phyloP scores from a whole-genome alignment of 2,888 invertebrate genomes.

The Drosophila picticornis region DNA sequence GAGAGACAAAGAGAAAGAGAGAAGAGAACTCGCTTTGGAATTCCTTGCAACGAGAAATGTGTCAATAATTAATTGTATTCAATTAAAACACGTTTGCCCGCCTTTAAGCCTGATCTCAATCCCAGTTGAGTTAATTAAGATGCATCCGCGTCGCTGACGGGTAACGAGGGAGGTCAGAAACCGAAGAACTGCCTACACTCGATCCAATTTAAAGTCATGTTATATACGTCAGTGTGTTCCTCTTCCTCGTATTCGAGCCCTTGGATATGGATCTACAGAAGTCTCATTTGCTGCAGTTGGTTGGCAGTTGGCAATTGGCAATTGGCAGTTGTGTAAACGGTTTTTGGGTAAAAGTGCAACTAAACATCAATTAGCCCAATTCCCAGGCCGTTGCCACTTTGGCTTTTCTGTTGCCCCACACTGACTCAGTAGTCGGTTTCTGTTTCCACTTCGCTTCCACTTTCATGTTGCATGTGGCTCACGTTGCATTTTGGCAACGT shows the following conservation, averaged over 20 bases:
- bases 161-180: slow-evolving; percentile 21
- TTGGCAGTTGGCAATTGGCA: slow-evolving; percentile 27
- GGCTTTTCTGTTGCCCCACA: slow-evolving; percentile 38
- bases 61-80: slow-evolving; percentile 85
- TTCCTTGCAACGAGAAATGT: slow-evolving; percentile 78
- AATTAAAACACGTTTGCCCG: slow-evolving; percentile 75
- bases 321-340: slow-evolving; percentile 71
- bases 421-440: slow-evolving; percentile 44
- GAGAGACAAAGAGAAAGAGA: neutral
- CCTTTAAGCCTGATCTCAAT: slow-evolving; percentile 22
- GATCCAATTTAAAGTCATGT: slow-evolving; percentile 44
- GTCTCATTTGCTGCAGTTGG: slow-evolving; percentile 36
- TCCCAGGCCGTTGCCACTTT: slow-evolving; percentile 80
- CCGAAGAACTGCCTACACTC: slow-evolving; percentile 22
- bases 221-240: slow-evolving; percentile 38
- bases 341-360: slow-evolving; percentile 84
- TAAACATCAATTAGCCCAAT: slow-evolving; percentile 85
- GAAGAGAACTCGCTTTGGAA: slow-evolving; percentile 55
- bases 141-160: slow-evolving; percentile 74
- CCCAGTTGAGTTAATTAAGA: slow-evolving; percentile 76
- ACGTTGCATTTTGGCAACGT: slow-evolving; percentile 72
- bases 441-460: slow-evolving; percentile 66
- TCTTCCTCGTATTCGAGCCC: slow-evolving; percentile 11
- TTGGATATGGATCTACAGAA: slow-evolving; percentile 52
- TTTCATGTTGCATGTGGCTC: slow-evolving; percentile 77